Base-by-base conservation (phyloP, 2,113 vertebrate genomes). In the Heterotis niloticus region DNA sequence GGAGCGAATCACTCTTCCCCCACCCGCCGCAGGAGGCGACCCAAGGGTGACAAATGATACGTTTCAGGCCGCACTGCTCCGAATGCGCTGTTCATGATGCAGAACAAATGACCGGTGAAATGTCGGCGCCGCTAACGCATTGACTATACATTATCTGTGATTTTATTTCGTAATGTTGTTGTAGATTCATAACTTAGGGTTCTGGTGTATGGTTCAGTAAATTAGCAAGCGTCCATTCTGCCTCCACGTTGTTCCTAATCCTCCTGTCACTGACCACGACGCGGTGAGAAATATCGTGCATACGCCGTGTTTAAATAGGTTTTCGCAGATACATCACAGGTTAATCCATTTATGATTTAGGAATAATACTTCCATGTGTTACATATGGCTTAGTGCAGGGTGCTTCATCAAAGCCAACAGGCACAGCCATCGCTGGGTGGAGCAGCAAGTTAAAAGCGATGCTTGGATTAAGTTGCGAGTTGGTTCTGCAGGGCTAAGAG, bases 21-120 rank as follows among this genome's bases (percentile, higher is more conserved):
- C 34, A 44, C 3, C 74, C 52, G 11, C 67, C 56, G 44, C 16
- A 4, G 74, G n/a, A 34, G 12, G 28, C 7, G 54, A 62, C 66
- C 67, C 28, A 17, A 24, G 17, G 17, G 85, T 85, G 84, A 87
- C 83, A 85, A 86, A 87, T 82, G 82, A 84, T 77, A 74, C 18
- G 64, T 82, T 84, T 70, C 70, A 68, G 81, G 82, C 72, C 82
- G 13, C 70, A 76, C 76, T 80, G 9, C 72, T 23, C 24, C 69
- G 62, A 51, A 52, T 23, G 65, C 24, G 0, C 65, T 80, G 81
- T 85, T 81, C 64, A 84, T 84, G 80, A 84, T 83, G 80, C 67
- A 70, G 82, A 77, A 79, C 70, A 80, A 83, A 83, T 81, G 60
- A 60, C 44, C 52, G 10, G 17, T 60, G 24, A 29, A 68, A 66